phyloP scores from a whole-genome alignment of 1,140 invertebrate species.

The Nymphalis io region DNA sequence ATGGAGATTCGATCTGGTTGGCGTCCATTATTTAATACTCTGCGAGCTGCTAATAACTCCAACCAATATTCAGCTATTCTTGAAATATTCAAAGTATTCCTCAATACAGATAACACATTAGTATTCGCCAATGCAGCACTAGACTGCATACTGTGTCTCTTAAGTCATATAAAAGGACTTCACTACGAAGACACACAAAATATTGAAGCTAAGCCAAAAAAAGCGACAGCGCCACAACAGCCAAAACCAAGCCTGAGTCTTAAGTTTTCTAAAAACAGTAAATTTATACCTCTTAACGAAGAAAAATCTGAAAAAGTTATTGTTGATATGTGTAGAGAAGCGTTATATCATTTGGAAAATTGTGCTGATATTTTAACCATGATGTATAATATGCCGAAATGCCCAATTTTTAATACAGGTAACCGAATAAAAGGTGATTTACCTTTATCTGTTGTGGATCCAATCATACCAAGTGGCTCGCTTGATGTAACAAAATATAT shows the following conservation, averaged over 20 bases:
- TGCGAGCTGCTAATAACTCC: conserved; percentile 89
- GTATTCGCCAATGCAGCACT: conserved; percentile 96
- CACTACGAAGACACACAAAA: conserved; percentile 73
- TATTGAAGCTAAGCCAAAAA: conserved; percentile 68
- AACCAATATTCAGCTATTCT: conserved; percentile 89
- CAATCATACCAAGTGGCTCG: conserved; percentile 87
- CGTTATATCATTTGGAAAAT: conserved; percentile 91
- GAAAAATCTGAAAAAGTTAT: conserved; percentile 78
- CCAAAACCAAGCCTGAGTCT: conserved; percentile 66
- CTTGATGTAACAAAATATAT: conserved; percentile 79
- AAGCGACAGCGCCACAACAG: conserved; percentile 58
- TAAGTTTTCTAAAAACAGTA: conserved; percentile 72
- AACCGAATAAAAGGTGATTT: conserved; percentile 91
- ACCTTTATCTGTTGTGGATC: conserved; percentile 90
- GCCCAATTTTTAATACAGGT: conserved; percentile 94
- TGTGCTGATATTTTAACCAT: conserved; percentile 93
- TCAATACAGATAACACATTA: conserved; percentile 94
- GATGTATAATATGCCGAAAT: conserved; percentile 97
- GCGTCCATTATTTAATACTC: conserved; percentile 94
- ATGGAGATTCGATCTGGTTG: conserved; percentile 96
- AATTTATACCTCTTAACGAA: conserved; percentile 73
- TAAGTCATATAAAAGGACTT: conserved; percentile 84
- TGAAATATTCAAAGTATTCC: conserved; percentile 96
- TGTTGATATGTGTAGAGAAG: conserved; percentile 90
- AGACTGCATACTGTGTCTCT: conserved; percentile 94